Evolutionary conservation across 2,113 vertebrate species (phyloP), one percentile per base, ranked within the genome.

Genomic region (Pteropus alecto): DNA sequence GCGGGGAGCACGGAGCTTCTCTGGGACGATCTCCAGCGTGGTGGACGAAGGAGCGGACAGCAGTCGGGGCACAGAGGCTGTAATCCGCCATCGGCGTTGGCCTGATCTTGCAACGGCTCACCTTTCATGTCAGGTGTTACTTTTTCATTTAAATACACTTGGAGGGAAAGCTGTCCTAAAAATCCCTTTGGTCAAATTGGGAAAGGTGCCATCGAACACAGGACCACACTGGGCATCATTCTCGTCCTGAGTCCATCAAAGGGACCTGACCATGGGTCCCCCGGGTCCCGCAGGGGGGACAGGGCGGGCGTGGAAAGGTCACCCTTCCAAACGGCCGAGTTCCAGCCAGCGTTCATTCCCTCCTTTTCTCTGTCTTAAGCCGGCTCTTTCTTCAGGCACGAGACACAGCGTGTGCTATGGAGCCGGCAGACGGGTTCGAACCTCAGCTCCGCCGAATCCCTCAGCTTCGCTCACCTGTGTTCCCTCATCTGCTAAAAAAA

Each of bases 281-380:
- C 0, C 0, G 1, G 0, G 7, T 6, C 58, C 70, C 3, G 6
- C 16, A 0, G 12, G 4, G 5, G 8, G 22, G 7, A 6, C 3
- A 18, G 30, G 56, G 56, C 56, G 1, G 19, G 56, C 19, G 56
- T 2, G 13, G 33, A 24, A 41, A 10, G 2, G 43, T 5, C 0
- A 0, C 30, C 33, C 2, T 5, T 21, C n/a, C 56, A 7, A 19
- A 26, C 14, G 35, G 48, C 48, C 14, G 48, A 51, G 5, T 16
- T 21, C 30, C 77, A 0, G 0, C 35, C 0, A 18, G 14, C 16
- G 2, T 4, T 82, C n/a, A 3, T 4, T 1, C 38, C 15, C 14
- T 61, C 30, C 70, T 68, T 26, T 48, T 3, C 28, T 28, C 33
- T 24, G 41, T 61, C 22, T 78, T 33, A 18, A 30, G 4, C 2